Evolutionary conservation across 2,888 invertebrate species (phyloP), one percentile per base, ranked within the genome.

Genomic region (Parnassius smintheus): DNA sequence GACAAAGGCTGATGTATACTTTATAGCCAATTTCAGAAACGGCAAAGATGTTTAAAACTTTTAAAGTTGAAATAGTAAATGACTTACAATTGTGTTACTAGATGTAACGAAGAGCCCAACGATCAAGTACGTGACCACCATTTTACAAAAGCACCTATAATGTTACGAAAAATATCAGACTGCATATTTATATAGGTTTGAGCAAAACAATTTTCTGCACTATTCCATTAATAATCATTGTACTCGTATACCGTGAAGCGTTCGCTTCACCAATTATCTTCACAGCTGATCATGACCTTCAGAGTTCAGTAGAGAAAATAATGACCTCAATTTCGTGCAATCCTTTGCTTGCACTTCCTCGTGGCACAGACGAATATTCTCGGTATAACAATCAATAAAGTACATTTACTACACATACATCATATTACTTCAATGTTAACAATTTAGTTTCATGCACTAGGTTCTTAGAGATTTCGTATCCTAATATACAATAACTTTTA

Each of bases 251-350:
- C 52, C 56, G 46, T 62, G 57, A 58, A 54, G 9, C 11, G 48
- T 35, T 25, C 55, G 44, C 11, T 57, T 59, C 51, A 59, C 62
- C 55, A 50, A 63, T 63, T 63, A 59, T 63, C 59, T 59, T 54
- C 62, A 62, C 46, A 42, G 57, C 49, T 58, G 49, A 58, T 49
- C 62, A 57, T 53, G 62, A 54, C 62, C 62, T 62, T 62, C 57
- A 18, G 42, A 13, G 55, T 61, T 51, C n/a, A 48, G 54, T 62
- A 25, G 62, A 52, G 58, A 58, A 62, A 52, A 54, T 42, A 55
- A 50, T 56, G 41, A 61, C 50, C 50, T 56, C 18, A 61, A 18
- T 8, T 54, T 60, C 25, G 49, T 41, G 22, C 35, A 45, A 49
- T n/a, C 45, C 35, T 51, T 22, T 56, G 8, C 51, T 46, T 0